phyloP scores from a whole-genome alignment of 2,113 vertebrate genomes.

The Carassius gibelio region DNA sequence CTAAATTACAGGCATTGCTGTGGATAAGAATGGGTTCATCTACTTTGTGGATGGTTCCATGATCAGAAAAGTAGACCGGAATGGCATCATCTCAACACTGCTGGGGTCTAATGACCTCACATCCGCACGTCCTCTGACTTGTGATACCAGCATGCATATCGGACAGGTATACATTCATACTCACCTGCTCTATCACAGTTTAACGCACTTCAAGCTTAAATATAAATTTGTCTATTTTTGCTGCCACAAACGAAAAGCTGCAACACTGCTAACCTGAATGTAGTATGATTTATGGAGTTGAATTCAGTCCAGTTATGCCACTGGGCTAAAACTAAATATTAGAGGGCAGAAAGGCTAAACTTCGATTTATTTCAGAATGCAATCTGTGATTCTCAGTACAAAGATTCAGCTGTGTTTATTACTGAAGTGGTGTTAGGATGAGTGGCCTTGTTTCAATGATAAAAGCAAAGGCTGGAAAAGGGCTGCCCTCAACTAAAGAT shows the following conservation, averaged over 20 bases:
- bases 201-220: neutral
- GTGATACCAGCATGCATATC: constrained; percentile 99
- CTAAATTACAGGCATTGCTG: constrained; percentile 83
- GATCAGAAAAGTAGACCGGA: constrained; percentile 97
- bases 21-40: constrained; percentile 95
- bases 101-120: constrained; percentile 96
- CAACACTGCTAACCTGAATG: neutral
- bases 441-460: constrained; percentile 9
- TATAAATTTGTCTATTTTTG: neutral
- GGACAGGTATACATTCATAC: constrained; percentile 83
- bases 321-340: constrained; percentile 16
- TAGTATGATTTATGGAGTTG: neutral
- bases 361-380: constrained; percentile 15
- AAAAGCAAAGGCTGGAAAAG: neutral
- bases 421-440: neutral
- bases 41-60: constrained; percentile 98
- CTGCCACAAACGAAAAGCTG: neutral
- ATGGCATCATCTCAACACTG: constrained; percentile 96
- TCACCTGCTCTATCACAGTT: neutral
- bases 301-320: constrained; percentile 16
- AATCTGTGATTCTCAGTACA: neutral
- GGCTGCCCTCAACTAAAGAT: too few species aligned
- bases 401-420: neutral
- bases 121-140: constrained; percentile 93
- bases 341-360: neutral